These are phyloP conservation scores for Micronycteris hirsuta DNA, from an alignment of 2,113 vertebrate species.

Conservation along the genomic window DNA sequence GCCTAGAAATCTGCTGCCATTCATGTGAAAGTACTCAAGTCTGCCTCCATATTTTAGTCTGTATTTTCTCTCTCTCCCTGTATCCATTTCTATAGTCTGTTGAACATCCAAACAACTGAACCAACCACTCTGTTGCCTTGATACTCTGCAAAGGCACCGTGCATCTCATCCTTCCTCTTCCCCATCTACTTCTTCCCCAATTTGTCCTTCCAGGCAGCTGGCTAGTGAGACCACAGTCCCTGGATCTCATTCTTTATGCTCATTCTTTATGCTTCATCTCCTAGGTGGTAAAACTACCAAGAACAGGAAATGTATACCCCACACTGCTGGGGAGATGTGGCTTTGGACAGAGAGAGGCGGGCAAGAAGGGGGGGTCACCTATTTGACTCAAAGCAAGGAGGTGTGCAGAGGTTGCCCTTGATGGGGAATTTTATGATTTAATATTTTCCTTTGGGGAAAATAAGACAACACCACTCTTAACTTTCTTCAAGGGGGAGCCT, in stretches of 20 bases:
- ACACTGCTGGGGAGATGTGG: no score
- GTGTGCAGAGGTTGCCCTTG: background rate
- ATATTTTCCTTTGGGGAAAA: background rate
- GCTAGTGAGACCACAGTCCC: background rate
- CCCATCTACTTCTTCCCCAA: background rate
- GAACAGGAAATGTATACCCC: rapidly evolving
- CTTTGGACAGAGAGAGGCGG: background rate
- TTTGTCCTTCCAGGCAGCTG: background rate
- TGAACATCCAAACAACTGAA: no score
- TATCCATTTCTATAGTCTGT: background rate
- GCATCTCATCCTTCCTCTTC: background rate
- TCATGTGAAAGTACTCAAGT: background rate
- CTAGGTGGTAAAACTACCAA: background rate
- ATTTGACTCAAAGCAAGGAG: background rate
- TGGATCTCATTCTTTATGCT: no score
- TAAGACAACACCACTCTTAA: background rate
- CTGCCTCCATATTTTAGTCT: background rate
- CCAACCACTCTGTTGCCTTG: background rate
- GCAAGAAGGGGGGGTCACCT: background rate
- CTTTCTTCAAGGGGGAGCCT: background rate
- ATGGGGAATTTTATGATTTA: background rate
- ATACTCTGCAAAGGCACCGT: no score
- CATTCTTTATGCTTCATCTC: background rate
- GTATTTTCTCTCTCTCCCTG: background rate
- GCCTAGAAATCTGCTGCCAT: background rate